Conservation (phyloP, 2,113 vertebrate genomes). For the Oxyruncus cristatus region DNA sequence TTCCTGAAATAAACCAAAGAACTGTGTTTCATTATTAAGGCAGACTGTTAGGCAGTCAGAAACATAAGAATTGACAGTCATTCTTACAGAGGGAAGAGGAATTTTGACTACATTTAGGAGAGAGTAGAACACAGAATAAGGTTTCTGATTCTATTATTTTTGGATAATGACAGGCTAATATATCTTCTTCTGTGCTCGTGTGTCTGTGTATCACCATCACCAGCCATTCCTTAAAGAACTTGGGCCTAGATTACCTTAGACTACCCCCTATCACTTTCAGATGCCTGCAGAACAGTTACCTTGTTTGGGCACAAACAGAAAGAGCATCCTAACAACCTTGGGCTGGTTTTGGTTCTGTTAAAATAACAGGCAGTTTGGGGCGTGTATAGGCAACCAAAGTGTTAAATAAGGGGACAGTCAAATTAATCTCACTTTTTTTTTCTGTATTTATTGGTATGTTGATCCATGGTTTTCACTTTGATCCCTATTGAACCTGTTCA, state of each 20-base stretch:
- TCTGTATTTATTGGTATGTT: not conserved
- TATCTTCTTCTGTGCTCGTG: not conserved
- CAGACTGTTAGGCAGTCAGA: not conserved
- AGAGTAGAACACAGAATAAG: not conserved
- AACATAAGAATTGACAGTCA: not conserved
- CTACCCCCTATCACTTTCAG: not conserved
- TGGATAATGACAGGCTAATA: not conserved
- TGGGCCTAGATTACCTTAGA: not conserved
- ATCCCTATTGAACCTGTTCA: not conserved
- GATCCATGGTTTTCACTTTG: not conserved
- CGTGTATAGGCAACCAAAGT: not conserved
- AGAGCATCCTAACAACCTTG: not conserved
- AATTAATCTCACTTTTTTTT: not conserved
- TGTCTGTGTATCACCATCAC: not conserved
- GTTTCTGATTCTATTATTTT: not conserved
- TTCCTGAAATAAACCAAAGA: not conserved
- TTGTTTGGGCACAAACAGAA: not conserved
- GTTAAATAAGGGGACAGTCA: not conserved
- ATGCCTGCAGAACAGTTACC: not conserved
- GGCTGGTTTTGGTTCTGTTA: fast-evolving
- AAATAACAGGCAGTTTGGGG: not conserved
- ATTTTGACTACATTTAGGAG: not conserved
- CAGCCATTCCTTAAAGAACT: not conserved
- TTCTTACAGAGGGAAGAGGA: not conserved
- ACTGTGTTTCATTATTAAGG: not conserved